Conservation (phyloP, 2,113 vertebrate genomes). For the Hystrix brachyura region DNA sequence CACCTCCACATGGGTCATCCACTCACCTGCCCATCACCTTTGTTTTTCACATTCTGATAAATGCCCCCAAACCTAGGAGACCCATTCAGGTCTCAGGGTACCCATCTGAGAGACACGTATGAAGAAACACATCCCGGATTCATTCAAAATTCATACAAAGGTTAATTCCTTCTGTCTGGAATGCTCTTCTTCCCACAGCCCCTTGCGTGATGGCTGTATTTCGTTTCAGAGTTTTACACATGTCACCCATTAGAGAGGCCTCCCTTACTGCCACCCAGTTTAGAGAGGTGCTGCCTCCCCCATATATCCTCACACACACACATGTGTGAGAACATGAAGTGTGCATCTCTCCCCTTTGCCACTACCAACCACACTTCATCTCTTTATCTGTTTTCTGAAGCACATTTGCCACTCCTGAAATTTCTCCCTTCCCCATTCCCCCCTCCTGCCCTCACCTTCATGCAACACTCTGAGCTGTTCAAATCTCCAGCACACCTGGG, state of each 20-base stretch:
- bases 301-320: fast-evolving
- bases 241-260: background rate
- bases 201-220: background rate
- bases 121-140: background rate
- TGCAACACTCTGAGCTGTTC: background rate
- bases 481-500: background rate
- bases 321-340: fast-evolving
- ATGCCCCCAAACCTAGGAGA: background rate
- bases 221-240: background rate
- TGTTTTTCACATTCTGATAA: background rate
- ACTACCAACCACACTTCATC: background rate
- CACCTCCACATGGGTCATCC: background rate
- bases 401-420: background rate
- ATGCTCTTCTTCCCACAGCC: background rate
- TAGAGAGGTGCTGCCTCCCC: background rate
- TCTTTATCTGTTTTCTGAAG: background rate
- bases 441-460: background rate
- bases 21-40: background rate
- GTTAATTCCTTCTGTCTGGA: background rate
- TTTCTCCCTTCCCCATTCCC: background rate
- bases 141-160: background rate
- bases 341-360: background rate
- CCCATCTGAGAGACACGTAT: background rate
- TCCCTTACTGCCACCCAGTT: background rate
- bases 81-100: background rate